Evolutionary conservation across 2,797 vertebrate species (phyloP).

Genomic region (Balearica regulorum): DNA sequence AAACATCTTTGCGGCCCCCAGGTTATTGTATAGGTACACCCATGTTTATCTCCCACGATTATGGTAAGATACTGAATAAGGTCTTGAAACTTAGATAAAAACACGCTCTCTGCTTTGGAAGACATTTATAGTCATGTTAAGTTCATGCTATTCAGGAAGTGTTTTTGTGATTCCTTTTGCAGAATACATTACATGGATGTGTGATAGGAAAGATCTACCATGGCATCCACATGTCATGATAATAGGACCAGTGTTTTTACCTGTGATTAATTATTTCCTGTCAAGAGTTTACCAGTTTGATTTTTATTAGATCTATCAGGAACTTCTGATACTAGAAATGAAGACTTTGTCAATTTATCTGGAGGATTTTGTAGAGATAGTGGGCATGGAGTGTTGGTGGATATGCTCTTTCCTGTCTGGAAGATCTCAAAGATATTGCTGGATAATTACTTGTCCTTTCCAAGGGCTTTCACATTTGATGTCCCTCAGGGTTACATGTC

Average conservation of each 20-base stretch:
- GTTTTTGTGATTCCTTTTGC: background rate
- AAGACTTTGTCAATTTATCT: background rate
- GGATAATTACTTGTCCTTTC: background rate
- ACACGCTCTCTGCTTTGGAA: background rate
- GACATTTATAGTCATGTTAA: background rate
- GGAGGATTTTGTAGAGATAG: background rate
- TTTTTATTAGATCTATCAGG: background rate
- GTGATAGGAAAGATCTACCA: background rate
- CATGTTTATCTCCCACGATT: constrained; percentile 44
- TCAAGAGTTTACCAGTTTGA: background rate
- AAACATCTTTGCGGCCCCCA: constrained; percentile 56
- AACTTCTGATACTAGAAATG: background rate
- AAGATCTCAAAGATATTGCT: background rate
- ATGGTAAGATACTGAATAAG: constrained; percentile 37
- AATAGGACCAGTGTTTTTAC: background rate
- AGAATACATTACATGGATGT: background rate
- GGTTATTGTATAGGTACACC: constrained; percentile 60
- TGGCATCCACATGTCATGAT: accelerated
- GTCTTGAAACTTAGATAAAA: constrained; percentile 43
- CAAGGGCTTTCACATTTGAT: background rate
- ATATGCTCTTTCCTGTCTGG: constrained; percentile 2
- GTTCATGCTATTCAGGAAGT: background rate
- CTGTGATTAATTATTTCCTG: background rate
- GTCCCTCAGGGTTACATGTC: background rate
- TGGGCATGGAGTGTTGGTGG: background rate